Conservation (phyloP, 1,140 invertebrate genomes). For the Neodiprion virginianus region DNA sequence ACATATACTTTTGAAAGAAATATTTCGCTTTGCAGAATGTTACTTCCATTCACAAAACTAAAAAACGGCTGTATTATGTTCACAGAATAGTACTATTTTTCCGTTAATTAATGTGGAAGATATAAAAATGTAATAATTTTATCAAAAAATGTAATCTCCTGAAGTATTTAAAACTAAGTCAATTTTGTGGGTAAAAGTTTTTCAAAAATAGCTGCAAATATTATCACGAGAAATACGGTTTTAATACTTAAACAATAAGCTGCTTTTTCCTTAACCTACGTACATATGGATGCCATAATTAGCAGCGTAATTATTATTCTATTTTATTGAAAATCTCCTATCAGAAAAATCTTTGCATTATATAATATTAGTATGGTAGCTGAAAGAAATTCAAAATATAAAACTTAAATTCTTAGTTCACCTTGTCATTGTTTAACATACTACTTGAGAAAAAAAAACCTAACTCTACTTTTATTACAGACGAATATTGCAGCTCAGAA, state of each 20-base stretch:
- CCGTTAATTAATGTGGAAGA: not conserved
- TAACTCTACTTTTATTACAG: not conserved
- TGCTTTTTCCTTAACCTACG: not conserved
- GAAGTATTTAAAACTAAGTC: not conserved
- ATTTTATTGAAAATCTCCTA: not conserved
- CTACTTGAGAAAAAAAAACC: not conserved
- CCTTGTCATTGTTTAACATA: not conserved
- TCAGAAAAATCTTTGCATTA: not conserved
- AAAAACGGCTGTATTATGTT: not conserved
- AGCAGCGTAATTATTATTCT: not conserved
- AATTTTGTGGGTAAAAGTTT: not conserved
- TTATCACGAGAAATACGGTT: slow-evolving; percentile 3
- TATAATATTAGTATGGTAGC: not conserved
- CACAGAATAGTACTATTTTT: not conserved
- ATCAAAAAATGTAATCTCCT: not conserved
- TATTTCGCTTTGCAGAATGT: not conserved
- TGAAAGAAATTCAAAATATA: not conserved
- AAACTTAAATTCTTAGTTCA: not conserved
- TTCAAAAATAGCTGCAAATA: slow-evolving; percentile 5
- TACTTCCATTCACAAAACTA: not conserved
- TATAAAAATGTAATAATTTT: not conserved
- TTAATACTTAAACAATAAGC: not conserved
- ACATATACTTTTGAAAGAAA: not conserved
- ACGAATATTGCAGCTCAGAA: not conserved
- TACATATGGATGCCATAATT: not conserved